Percentiles rank a stretch among this genome's conserved stretches.
Conservation (phyloP, 35 echinoderm and acorn worm genomes). For the Lytechinus pictus region DNA sequence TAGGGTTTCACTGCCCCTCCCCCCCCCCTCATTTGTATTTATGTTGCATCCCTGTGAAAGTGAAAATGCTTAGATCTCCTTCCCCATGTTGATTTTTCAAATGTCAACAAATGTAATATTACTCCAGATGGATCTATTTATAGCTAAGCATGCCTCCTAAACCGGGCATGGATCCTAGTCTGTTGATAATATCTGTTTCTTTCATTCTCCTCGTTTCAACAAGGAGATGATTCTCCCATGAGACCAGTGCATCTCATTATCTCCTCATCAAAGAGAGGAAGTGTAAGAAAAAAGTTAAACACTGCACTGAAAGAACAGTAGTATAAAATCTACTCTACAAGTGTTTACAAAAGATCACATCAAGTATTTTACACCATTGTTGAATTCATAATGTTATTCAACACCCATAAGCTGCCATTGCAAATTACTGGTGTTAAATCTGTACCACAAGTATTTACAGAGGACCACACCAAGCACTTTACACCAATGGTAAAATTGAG, state of each 20-base stretch:
- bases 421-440: too few relatives aligned
- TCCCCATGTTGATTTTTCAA: conserved; percentile 25
- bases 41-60: not conserved
- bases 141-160: not conserved
- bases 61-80: not conserved
- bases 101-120: conserved; percentile 41
- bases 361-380: too few relatives aligned
- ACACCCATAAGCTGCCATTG: too few relatives aligned
- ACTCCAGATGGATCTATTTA: not conserved
- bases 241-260: not conserved
- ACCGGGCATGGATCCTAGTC: conserved; percentile 1
- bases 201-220: not conserved
- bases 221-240: not conserved
- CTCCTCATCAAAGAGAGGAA: not conserved
- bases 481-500: too few relatives aligned
- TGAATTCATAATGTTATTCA: too few relatives aligned
- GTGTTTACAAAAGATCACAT: too few relatives aligned
- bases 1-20: not conserved
- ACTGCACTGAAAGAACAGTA: too few relatives aligned
- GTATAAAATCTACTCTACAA: too few relatives aligned
- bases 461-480: too few relatives aligned
- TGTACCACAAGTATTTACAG: too few relatives aligned
- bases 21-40: not conserved
- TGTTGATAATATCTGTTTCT: conserved; percentile 1
- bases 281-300: too few relatives aligned